phyloP scores from a whole-genome alignment of 2,888 invertebrate species.

The Ennomos erosarius region DNA sequence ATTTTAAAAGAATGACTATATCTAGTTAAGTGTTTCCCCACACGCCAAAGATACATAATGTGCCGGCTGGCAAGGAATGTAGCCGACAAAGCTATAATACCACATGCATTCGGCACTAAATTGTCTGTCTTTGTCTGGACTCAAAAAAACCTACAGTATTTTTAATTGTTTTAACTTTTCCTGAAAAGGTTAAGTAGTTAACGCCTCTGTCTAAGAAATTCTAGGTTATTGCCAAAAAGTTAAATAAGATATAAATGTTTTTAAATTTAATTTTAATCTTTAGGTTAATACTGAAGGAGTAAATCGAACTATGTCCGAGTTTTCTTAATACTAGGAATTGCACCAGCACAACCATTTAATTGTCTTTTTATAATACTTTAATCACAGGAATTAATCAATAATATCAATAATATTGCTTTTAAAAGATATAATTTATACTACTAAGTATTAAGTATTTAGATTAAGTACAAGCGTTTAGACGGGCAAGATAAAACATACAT shows the following conservation, averaged over 20 bases:
- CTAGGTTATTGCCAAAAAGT: conserved; percentile 5
- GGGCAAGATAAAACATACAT: conserved; percentile 3
- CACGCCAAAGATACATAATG: conserved; percentile 66
- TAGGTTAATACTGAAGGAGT: conserved; percentile 38
- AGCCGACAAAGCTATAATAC: conserved; percentile 71
- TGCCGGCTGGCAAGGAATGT: conserved; percentile 64
- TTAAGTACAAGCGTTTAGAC: conserved; percentile 32
- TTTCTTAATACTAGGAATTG: conserved; percentile 78
- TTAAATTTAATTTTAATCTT: conserved; percentile 23
- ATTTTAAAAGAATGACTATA: conserved; percentile 8
- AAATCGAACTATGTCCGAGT: conserved; percentile 67
- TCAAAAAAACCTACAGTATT: neutral
- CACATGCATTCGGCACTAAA: conserved; percentile 77
- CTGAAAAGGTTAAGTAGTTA: too few relatives aligned
- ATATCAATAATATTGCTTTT: conserved; percentile 78
- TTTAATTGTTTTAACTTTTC: too few relatives aligned
- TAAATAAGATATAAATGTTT: conserved; percentile 9
- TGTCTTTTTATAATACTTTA: conserved; percentile 78
- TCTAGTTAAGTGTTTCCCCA: conserved; percentile 45
- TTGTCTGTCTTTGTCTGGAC: conserved; percentile 33
- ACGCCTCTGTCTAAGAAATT: too few relatives aligned
- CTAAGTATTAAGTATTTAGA: conserved; percentile 46
- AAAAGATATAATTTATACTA: conserved; percentile 46
- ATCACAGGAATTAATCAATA: conserved; percentile 73
- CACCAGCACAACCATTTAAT: conserved; percentile 81